Conservation (phyloP, 2,113 vertebrate species). For the Brachyistius frenatus region DNA sequence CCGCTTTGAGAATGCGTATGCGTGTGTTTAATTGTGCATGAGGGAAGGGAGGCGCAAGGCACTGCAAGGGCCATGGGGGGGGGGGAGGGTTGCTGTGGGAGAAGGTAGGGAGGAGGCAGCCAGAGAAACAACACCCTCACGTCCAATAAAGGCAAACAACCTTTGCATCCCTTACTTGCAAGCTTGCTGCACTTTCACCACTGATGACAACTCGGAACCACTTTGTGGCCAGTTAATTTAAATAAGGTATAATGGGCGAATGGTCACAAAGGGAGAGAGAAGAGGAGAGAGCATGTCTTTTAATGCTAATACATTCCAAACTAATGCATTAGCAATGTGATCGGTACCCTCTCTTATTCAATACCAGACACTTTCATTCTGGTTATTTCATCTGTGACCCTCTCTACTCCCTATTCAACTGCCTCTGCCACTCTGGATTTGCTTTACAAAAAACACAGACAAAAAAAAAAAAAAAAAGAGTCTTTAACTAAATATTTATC, state of each 20-base stretch:
- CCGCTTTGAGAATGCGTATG: constrained; percentile 31
- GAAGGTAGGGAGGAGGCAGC: constrained; percentile 8
- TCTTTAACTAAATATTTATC: constrained; percentile 14
- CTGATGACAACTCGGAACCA: constrained; percentile 47
- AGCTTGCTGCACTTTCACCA: constrained; percentile 27
- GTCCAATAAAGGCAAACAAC: constrained; percentile 49
- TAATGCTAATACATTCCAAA: constrained; percentile 41
- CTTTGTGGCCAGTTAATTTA: constrained; percentile 65
- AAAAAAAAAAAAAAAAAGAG: too few species aligned
- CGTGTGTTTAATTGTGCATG: constrained; percentile 44
- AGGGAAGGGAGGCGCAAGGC: constrained; percentile 22
- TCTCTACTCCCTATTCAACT: not conserved
- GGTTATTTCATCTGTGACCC: constrained; percentile 23
- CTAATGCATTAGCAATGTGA: constrained; percentile 31
- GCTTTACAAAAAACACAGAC: not conserved
- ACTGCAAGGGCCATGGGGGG: constrained; percentile 12
- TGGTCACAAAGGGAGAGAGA: not conserved
- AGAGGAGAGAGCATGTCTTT: constrained; percentile 27
- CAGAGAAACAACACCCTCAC: constrained; percentile 25
- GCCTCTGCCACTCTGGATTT: constrained; percentile 11
- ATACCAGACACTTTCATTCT: constrained; percentile 19
- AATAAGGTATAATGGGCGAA: constrained; percentile 48
- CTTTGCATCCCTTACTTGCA: constrained; percentile 8
- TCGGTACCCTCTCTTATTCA: constrained; percentile 27
- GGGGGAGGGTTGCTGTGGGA: constrained; percentile 30